Evolutionary conservation across 1,140 invertebrate genomes (phyloP), one percentile per base, ranked within the genome.

Genomic region (Trypoxylus dichotomus): DNA sequence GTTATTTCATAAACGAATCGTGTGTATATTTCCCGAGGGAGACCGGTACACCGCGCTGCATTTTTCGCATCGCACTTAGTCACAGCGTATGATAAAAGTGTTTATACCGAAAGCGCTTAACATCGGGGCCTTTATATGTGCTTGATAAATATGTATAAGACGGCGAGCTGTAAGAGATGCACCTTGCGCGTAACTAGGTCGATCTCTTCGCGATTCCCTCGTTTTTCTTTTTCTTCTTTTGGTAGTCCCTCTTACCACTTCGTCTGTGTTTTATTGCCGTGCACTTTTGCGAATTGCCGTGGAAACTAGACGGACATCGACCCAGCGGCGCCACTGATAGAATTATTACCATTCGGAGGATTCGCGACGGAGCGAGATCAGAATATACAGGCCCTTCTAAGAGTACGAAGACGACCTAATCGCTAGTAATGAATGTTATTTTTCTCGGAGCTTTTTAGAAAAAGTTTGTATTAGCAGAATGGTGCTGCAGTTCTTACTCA

Each of bases 221-320:
- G 32, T 37, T 37, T 37, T 8, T 8, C 5, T 37, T 37, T 37
- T 37, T 37, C 11, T 47, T 13, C 43, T 47, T 47, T 47, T 47
- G 43, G 43, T 11, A 7, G 43, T n/a, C 43, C 11, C n/a, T 1
- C 43, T 47, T 47, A 47, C 43, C 13, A 47, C 60, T 7, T 63
- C 60, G 60, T 6, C 21, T 27, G 60, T 15, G 60, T 63, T 63
- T 63, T 63, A 63, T 24, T 63, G 21, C 60, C 21, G 11, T 63
- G 25, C 25, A 63, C 60, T 63, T 27, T 63, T 63, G 60, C 60
- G 60, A 63, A 63, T 63, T 63, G 21, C n/a, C 19, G 60, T 63
- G 60, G 60, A 63, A 63, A 63, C n/a, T 63, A 63, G 60, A 63
- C 60, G 60, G 21, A 19, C 60, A 7, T 63, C 60, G 60, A 63